Evolutionary conservation across 2,888 invertebrate species (phyloP).

Genomic region (Stenichneumon culpator): DNA sequence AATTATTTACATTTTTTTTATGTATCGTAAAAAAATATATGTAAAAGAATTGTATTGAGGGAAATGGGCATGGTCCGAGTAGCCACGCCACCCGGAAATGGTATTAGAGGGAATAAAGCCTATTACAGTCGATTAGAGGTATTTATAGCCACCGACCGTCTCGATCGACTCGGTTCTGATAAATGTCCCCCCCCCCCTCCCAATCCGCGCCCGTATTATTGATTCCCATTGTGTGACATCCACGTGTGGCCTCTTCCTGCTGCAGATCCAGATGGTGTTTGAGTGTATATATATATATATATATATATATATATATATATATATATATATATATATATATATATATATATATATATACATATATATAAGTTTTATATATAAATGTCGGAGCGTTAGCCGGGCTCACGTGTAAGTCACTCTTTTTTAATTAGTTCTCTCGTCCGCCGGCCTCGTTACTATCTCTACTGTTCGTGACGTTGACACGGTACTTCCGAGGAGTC

Average conservation of each 20-base stretch:
- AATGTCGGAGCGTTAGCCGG: not conserved
- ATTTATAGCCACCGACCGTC: constrained; percentile 24
- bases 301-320: too few species aligned
- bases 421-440: constrained; percentile 30
- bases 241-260: not conserved
- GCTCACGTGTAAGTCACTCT: constrained; percentile 10
- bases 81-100: constrained; percentile 23
- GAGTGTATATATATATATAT: too few species aligned
- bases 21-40: too few species aligned
- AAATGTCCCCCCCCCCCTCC: too few species aligned
- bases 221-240: constrained; percentile 46
- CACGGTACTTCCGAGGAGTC: not conserved
- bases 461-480: constrained; percentile 22
- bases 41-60: too few species aligned
- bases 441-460: constrained; percentile 5
- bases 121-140: constrained; percentile 43
- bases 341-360: too few species aligned
- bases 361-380: not conserved
- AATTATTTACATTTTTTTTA: too few species aligned
- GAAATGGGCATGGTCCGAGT: too few species aligned
- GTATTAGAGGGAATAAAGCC: constrained; percentile 48
- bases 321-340: not conserved
- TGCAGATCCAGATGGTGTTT: not conserved
- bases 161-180: not conserved
- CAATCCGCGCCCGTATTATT: constrained; percentile 19